Evolutionary conservation across 2,113 vertebrate species (phyloP).

Genomic region (Dromaius novaehollandiae): DNA sequence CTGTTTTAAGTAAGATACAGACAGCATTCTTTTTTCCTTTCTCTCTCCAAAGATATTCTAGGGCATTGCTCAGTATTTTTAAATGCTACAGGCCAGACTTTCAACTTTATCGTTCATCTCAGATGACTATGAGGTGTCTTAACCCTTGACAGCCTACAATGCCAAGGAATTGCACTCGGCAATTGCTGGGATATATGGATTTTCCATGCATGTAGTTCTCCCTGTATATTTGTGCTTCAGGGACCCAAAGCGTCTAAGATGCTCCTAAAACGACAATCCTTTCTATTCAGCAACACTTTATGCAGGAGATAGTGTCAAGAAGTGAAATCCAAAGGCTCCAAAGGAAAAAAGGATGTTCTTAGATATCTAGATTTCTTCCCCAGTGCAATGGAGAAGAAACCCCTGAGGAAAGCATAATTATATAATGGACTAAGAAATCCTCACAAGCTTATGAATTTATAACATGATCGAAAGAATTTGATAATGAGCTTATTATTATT

Average conservation of each 20-base stretch:
- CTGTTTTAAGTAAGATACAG: background rate
- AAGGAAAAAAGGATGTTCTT: background rate
- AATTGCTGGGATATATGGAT: rapidly evolving
- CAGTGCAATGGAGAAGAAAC: background rate
- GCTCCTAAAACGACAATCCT: background rate
- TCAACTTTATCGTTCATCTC: background rate
- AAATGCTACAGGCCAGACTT: background rate
- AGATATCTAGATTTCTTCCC: background rate
- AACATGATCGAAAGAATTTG: background rate
- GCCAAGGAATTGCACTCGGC: background rate
- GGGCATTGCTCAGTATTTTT: background rate
- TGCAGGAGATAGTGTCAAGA: background rate
- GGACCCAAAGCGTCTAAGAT: background rate
- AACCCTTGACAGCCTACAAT: background rate
- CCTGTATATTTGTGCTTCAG: background rate
- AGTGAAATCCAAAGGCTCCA: background rate
- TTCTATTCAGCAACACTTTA: background rate
- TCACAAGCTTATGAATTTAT: background rate
- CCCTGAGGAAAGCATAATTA: background rate
- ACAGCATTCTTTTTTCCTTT: background rate
- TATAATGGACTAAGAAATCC: background rate
- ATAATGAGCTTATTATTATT: background rate
- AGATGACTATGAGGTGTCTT: background rate
- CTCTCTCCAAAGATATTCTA: background rate
- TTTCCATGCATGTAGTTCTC: background rate